Evolutionary conservation across 2,888 invertebrate genomes (phyloP), one percentile per base, ranked within the genome.

Genomic region (Euplexia lucipara): DNA sequence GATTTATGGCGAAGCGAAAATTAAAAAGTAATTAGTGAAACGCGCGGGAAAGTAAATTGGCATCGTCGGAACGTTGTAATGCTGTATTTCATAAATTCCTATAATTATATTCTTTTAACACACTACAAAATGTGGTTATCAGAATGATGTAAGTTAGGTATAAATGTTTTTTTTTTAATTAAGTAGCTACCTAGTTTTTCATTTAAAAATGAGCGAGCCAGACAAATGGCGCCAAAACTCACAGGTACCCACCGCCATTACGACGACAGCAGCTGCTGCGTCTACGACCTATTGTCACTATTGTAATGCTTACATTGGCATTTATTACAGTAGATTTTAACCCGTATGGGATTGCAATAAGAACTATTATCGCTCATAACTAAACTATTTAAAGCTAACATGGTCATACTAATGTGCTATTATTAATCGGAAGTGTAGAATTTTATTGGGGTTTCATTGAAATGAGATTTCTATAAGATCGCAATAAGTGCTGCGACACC

Each of bases 181-280:
- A 56, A 52, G n/a, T n/a, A n/a, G n/a, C n/a, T n/a, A n/a, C n/a
- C n/a, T n/a, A n/a, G n/a, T n/a, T n/a, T n/a, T n/a, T n/a, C n/a
- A n/a, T n/a, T n/a, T n/a, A n/a, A n/a, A n/a, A 67, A 58, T 42
- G 41, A 41, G n/a, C 45, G 26, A 48, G 39, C 45, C 26, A 41
- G 47, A 56, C 58, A 81, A 80, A 78, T 78, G 81, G 81, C 81
- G 81, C 79, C 81, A 78, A 81, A 81, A 59, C 57, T 16, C 53
- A 32, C 53, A 65, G 71, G 62, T 58, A 78, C 64, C 57, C 58
- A 54, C 76, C 63, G 73, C 85, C 83, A 84, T 82, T 84, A 83
- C 82, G 78, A 78, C 81, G 82, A 86, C 91, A 90, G 91, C 91
- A 90, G 91, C 89, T 90, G 91, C 89, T 86, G 70, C 76, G 69